Percentiles rank a stretch among this genome's conserved stretches.
phyloP scores from a whole-genome alignment of 2,113 vertebrate species.

The Bungarus multicinctus region DNA sequence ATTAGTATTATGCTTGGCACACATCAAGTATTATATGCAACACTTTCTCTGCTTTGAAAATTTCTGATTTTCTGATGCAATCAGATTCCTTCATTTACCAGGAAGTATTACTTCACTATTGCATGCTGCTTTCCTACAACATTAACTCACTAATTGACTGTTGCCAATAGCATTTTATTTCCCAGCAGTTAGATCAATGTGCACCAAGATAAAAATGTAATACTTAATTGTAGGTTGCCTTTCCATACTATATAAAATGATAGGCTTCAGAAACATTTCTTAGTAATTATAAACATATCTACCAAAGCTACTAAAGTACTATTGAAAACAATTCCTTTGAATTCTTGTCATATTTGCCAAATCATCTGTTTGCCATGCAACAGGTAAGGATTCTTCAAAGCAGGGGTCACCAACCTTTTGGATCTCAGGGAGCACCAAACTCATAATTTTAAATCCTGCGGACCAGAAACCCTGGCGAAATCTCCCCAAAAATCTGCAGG shows the following conservation, averaged over 20 bases:
- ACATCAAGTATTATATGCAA: background rate
- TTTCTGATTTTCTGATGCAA: background rate
- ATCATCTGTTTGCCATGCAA: no score
- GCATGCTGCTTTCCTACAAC: background rate
- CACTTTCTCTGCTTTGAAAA: background rate
- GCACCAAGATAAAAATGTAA: no score
- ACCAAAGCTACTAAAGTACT: background rate
- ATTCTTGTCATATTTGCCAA: no score
- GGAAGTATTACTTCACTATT: background rate
- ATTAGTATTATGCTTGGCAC: background rate
- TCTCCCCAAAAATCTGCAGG: no score
- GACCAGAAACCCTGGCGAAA: no score
- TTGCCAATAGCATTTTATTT: background rate
- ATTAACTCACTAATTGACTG: background rate
- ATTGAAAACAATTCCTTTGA: background rate
- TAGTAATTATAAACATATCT: background rate
- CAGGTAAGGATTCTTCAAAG: no score
- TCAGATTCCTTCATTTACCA: background rate
- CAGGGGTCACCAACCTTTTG: no score
- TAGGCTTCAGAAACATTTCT: background rate
- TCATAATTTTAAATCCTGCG: no score
- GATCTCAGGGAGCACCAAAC: no score
- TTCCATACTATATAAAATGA: no score
- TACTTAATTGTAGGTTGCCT: no score
- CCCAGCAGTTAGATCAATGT: no score